phyloP scores from a whole-genome alignment of 2,888 invertebrate species.

The Erebia aethiops region DNA sequence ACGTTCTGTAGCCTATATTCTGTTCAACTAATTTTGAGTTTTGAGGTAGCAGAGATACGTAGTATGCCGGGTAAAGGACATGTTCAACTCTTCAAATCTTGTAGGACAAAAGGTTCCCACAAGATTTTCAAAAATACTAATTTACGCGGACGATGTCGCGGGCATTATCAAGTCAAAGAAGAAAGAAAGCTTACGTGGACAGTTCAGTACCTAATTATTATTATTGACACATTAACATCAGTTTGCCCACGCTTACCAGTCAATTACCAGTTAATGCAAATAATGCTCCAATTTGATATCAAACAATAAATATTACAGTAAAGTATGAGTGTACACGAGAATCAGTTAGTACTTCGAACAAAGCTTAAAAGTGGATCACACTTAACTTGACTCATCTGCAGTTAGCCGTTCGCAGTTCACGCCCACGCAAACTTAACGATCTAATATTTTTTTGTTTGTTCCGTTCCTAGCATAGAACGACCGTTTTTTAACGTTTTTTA shows the following conservation, averaged over 20 bases:
- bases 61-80: too few relatives aligned
- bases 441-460: slow-evolving; percentile 13
- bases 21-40: too few relatives aligned
- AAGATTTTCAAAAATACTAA: too few relatives aligned
- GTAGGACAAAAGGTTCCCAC: too few relatives aligned
- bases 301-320: slow-evolving; percentile 3
- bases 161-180: too few relatives aligned
- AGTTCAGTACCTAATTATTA: background rate
- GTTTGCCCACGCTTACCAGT: background rate
- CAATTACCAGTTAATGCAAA: background rate
- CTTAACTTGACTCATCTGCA: slow-evolving; percentile 53
- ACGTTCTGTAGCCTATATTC: too few relatives aligned
- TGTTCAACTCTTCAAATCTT: too few relatives aligned
- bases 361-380: slow-evolving; percentile 47
- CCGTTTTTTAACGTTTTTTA: slow-evolving; percentile 22
- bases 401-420: slow-evolving; percentile 42
- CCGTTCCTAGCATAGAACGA: slow-evolving; percentile 43
- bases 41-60: too few relatives aligned
- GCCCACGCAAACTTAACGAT: slow-evolving; percentile 41
- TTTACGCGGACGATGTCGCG: too few relatives aligned
- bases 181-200: too few relatives aligned
- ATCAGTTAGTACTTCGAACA: background rate
- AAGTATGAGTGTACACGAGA: slow-evolving; percentile 6
- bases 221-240: background rate
- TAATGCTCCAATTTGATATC: background rate